Conservation (phyloP, 2,888 invertebrate genomes). For the Nemotelus nigrinus region DNA sequence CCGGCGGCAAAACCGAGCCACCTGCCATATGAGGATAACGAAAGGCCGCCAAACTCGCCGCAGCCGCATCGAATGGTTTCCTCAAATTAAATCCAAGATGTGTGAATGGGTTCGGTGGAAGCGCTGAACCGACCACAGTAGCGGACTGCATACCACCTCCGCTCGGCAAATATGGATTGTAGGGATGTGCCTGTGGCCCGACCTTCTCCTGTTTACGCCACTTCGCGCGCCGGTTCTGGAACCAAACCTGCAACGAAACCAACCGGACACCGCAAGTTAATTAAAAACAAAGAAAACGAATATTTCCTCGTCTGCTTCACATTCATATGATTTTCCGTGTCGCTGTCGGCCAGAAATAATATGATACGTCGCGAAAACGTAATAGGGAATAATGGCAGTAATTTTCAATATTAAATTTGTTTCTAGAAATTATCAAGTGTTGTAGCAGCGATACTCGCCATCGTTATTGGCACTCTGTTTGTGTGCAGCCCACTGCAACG, state of each 20-base stretch:
- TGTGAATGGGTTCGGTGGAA: conserved; percentile 81
- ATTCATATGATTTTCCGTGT: not conserved
- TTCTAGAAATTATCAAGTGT: conserved; percentile 42
- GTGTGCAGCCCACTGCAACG: conserved; percentile 7
- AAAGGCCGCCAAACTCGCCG: conserved; percentile 74
- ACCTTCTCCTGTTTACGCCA: conserved; percentile 95
- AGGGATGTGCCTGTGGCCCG: conserved; percentile 89
- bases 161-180: conserved; percentile 83
- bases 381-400: conserved; percentile 44
- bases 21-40: conserved; percentile 72
- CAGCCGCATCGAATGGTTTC: conserved; percentile 75
- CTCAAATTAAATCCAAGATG: conserved; percentile 80
- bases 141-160: conserved; percentile 72
- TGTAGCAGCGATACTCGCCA: conserved; percentile 10
- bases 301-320: conserved; percentile 23
- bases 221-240: conserved; percentile 90
- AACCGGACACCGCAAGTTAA: conserved; percentile 22
- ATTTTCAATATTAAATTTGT: conserved; percentile 44
- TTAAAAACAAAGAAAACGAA: conserved; percentile 36
- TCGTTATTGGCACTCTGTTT: not conserved
- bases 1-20: conserved; percentile 68
- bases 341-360: not conserved
- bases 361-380: conserved; percentile 33
- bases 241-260: conserved; percentile 79
- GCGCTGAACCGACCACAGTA: conserved; percentile 75